A percentile compares a stretch with the other conserved stretches of the same genome.
Evolutionary conservation across 2,113 vertebrate genomes (phyloP).

Genomic region (Amblyornis subalaris): DNA sequence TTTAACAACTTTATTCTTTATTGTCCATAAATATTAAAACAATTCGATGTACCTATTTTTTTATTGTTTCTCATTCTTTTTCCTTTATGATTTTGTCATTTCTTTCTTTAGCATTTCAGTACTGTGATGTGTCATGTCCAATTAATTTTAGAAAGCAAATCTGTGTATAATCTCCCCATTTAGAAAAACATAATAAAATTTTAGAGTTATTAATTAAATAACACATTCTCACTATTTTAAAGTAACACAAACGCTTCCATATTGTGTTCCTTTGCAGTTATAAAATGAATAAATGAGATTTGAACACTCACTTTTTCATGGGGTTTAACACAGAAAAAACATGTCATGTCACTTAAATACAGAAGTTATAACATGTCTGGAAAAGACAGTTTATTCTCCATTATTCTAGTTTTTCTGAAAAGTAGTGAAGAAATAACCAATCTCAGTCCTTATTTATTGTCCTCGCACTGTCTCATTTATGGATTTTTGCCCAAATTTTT

Average conservation of each 20-base stretch:
- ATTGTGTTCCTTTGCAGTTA: neutral
- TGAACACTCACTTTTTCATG: neutral
- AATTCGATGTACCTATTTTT: neutral
- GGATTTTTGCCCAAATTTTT: neutral
- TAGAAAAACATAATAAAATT: neutral
- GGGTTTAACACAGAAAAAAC: neutral
- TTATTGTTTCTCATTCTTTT: neutral
- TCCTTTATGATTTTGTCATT: neutral
- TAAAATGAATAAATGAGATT: neutral
- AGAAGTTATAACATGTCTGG: neutral
- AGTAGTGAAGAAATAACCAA: neutral
- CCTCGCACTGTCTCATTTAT: neutral
- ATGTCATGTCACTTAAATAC: neutral
- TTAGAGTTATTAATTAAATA: neutral
- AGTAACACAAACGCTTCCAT: neutral
- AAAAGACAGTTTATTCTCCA: neutral
- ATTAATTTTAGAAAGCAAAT: neutral
- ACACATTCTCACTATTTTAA: neutral
- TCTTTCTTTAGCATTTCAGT: neutral
- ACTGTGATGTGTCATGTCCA: neutral
- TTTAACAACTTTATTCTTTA: neutral
- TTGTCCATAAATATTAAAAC: neutral
- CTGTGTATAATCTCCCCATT: accelerated
- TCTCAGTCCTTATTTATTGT: neutral
- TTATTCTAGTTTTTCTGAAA: neutral